Conservation (phyloP, 2,113 vertebrate species). For the Eonycteris spelaea region DNA sequence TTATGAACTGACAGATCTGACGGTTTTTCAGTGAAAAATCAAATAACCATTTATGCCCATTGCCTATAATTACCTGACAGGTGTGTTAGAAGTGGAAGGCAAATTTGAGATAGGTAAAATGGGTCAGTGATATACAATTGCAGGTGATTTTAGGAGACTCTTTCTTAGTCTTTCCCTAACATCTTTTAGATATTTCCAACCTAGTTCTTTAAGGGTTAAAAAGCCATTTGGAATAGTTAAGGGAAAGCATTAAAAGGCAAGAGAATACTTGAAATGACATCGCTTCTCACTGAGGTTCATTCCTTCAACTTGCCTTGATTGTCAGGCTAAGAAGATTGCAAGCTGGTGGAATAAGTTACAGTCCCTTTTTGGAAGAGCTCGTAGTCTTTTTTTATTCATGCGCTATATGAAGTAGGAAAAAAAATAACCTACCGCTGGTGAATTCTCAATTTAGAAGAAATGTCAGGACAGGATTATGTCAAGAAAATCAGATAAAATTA, state of each 20-base stretch:
- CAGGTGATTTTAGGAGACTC: background rate
- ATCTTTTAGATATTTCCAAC: background rate
- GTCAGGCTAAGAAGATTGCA: background rate
- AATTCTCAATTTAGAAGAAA: conserved; percentile 17
- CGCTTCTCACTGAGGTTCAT: background rate
- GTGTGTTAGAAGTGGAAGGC: background rate
- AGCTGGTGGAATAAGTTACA: background rate
- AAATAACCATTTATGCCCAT: background rate
- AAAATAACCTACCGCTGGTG: background rate
- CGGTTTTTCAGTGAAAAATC: background rate
- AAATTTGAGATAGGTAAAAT: background rate
- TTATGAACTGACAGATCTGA: background rate
- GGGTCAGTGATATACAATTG: background rate
- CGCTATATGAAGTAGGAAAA: background rate
- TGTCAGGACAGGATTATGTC: background rate
- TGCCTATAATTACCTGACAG: background rate
- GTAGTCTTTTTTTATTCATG: background rate
- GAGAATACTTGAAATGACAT: background rate
- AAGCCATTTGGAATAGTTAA: background rate
- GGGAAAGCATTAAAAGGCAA: background rate
- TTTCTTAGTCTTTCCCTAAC: background rate
- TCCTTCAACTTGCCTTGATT: background rate
- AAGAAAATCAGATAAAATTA: background rate
- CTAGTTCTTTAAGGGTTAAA: background rate
- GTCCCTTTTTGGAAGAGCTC: background rate